phyloP scores from a whole-genome alignment of 2,113 vertebrate genomes.

The Jaculus jaculus region DNA sequence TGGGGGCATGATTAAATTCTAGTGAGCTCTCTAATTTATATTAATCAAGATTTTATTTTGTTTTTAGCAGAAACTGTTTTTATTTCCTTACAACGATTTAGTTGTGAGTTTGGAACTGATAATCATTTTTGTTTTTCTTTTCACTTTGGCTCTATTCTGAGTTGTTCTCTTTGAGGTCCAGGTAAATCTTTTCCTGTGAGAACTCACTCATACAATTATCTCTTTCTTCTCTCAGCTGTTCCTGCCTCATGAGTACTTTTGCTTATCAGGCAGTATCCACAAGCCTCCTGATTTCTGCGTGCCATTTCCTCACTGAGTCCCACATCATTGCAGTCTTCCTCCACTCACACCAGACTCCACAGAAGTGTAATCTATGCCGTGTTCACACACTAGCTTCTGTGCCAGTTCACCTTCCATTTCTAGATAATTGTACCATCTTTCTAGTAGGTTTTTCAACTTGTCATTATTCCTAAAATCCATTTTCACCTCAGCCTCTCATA shows the following conservation, averaged over 20 bases:
- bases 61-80: background rate
- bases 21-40: background rate
- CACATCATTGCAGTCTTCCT: background rate
- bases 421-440: background rate
- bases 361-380: too few species aligned
- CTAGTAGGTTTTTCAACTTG: background rate
- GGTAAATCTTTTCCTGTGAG: background rate
- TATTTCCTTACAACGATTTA: background rate
- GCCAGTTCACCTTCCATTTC: background rate
- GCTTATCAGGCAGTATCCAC: background rate
- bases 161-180: background rate
- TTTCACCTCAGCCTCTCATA: background rate
- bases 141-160: background rate
- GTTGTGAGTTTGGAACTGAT: background rate
- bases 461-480: background rate
- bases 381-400: background rate
- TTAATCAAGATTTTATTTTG: background rate
- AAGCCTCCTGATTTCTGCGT: background rate
- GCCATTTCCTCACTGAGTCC: background rate
- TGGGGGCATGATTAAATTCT: background rate
- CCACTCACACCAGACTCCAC: background rate
- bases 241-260: background rate
- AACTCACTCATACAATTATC: background rate
- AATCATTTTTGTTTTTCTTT: background rate
- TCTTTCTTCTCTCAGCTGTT: background rate